phyloP scores from a whole-genome alignment of 53 echinoderm and acorn worm species.

The Crossaster papposus region DNA sequence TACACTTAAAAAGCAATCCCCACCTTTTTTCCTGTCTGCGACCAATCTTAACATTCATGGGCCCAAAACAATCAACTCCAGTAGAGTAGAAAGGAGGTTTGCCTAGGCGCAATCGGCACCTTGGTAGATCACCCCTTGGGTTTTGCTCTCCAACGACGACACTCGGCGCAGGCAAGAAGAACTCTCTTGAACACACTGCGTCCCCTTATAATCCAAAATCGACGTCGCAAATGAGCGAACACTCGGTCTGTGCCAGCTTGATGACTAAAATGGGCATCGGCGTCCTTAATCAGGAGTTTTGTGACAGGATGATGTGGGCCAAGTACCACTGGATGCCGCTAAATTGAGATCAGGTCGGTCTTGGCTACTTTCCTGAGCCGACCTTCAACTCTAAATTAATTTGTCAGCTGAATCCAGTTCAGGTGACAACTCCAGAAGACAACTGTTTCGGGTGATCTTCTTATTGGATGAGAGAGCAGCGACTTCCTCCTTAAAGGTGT shows the following conservation, averaged over 20 bases:
- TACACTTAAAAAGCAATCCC: conserved; percentile 42
- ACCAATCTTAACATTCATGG: conserved; percentile 32
- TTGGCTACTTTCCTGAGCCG: neutral
- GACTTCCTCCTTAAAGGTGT: neutral
- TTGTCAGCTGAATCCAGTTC: neutral
- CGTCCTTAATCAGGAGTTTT: conserved; percentile 6
- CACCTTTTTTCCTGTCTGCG: conserved; percentile 30
- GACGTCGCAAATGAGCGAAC: neutral
- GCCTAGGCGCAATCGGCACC: neutral
- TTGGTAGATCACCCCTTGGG: neutral
- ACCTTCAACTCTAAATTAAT: neutral
- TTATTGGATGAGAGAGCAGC: neutral
- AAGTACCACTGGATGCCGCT: neutral
- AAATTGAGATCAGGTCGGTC: neutral
- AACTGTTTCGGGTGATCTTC: neutral
- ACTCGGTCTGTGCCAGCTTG: neutral
- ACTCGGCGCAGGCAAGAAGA: neutral
- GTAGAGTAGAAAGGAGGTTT: conserved; percentile 19
- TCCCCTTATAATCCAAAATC: neutral
- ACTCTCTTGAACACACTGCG: neutral
- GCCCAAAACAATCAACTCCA: conserved; percentile 29
- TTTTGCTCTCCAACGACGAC: neutral
- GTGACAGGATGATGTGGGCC: conserved; percentile 4
- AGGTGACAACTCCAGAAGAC: neutral
- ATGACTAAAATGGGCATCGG: neutral